phyloP scores from a whole-genome alignment of 1,140 invertebrate species.

The Popillia japonica region DNA sequence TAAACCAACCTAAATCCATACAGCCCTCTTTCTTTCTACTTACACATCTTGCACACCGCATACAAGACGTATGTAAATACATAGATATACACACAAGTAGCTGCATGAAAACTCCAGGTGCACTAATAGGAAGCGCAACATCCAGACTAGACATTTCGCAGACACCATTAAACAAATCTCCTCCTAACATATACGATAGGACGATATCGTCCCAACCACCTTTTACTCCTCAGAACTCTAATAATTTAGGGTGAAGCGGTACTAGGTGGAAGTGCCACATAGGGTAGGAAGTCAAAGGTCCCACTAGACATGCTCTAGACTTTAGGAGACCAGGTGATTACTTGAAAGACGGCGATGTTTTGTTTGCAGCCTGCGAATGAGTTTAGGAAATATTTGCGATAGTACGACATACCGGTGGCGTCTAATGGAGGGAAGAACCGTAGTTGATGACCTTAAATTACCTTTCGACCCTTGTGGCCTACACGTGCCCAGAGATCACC shows the following conservation, averaged over 20 bases:
- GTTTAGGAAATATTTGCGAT: background rate
- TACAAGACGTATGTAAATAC: no score
- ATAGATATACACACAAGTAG: no score
- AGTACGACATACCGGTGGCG: background rate
- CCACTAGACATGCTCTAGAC: background rate
- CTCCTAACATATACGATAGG: background rate
- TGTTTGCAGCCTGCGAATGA: background rate
- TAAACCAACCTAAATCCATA: no score
- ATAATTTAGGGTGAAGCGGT: background rate
- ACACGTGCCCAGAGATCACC: background rate
- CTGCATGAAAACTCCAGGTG: background rate
- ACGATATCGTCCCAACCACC: background rate
- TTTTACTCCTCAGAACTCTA: background rate
- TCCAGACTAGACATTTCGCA: conserved; percentile 9
- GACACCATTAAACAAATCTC: background rate
- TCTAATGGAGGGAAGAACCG: background rate
- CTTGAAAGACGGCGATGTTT: background rate
- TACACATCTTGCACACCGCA: no score
- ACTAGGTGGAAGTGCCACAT: background rate
- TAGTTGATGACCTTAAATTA: background rate
- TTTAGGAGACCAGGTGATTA: background rate
- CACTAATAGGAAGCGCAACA: background rate
- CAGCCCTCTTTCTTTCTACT: no score
- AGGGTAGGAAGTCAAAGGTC: background rate
- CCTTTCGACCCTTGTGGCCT: background rate